These are phyloP conservation scores for Parnassius apollo DNA, from an alignment of 2,888 invertebrate genomes.

Conservation along the genomic window DNA sequence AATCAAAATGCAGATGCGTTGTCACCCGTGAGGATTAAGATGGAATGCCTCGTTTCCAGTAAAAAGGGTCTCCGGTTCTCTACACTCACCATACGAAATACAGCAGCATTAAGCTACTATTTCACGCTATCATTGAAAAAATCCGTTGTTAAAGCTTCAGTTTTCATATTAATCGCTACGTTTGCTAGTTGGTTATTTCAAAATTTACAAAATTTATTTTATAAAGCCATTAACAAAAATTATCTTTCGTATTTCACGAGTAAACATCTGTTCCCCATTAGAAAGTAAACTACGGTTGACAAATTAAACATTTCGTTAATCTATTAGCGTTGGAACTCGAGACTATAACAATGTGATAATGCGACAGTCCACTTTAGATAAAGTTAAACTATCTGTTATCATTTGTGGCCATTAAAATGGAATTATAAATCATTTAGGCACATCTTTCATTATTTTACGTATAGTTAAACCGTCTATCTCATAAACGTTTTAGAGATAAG, in stretches of 20 bases:
- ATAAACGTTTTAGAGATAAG: not conserved
- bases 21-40: no score
- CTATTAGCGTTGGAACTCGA: constrained; percentile 14
- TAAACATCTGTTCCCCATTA: constrained; percentile 21
- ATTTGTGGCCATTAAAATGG: not conserved
- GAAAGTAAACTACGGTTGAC: not conserved
- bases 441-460: not conserved
- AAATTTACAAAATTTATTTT: not conserved
- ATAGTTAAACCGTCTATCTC: not conserved
- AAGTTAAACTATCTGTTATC: constrained; percentile 16
- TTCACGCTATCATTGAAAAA: no score
- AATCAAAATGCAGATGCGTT: no score
- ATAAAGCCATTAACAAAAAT: not conserved
- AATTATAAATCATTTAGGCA: not conserved
- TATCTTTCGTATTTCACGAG: not conserved
- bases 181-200: no score
- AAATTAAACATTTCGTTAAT: constrained; percentile 20
- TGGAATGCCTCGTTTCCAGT: no score
- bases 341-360: constrained; percentile 15
- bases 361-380: constrained; percentile 23
- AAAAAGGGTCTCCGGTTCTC: no score
- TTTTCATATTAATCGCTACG: no score
- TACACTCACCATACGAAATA: no score
- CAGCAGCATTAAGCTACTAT: no score
- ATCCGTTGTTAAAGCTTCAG: no score